Evolutionary conservation across 64 coral and sea anemone genomes (phyloP).

Genomic region (Montipora sp.): DNA sequence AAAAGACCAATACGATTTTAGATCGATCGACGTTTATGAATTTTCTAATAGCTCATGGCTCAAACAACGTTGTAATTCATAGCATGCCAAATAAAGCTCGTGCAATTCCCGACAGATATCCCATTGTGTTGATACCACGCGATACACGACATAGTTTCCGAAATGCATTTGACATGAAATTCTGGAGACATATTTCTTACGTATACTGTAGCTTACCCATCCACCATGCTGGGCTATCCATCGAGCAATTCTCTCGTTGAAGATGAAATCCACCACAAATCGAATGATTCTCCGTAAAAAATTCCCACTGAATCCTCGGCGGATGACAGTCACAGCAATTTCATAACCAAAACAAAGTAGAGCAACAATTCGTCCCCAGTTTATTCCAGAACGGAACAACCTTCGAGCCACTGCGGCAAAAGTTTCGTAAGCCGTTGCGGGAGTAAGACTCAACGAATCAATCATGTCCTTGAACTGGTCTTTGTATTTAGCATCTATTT

Average conservation of each 20-base stretch:
- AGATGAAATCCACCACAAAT: constrained; percentile 96
- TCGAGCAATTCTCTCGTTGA: constrained; percentile 87
- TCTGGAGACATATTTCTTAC: not conserved
- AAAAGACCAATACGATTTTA: not conserved
- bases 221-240: constrained; percentile 95
- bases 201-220: constrained; percentile 65
- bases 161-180: not conserved
- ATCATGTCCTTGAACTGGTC: constrained; percentile 99
- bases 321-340: constrained; percentile 90
- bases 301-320: constrained; percentile 90
- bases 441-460: constrained; percentile 79
- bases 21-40: not conserved
- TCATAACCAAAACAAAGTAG: constrained; percentile 97
- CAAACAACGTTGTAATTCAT: not conserved
- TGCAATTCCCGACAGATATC: not conserved
- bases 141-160: not conserved
- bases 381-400: constrained; percentile 92
- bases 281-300: constrained; percentile 93
- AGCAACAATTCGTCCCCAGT: constrained; percentile 90
- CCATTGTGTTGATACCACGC: not conserved
- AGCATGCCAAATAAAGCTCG: not conserved
- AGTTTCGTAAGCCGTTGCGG: constrained; percentile 90
- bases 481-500: constrained; percentile 95
- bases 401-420: constrained; percentile 92
- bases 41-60: not conserved